These are phyloP conservation scores for Allobates femoralis DNA, from an alignment of 2,797 vertebrate species.

Conservation along the genomic window DNA sequence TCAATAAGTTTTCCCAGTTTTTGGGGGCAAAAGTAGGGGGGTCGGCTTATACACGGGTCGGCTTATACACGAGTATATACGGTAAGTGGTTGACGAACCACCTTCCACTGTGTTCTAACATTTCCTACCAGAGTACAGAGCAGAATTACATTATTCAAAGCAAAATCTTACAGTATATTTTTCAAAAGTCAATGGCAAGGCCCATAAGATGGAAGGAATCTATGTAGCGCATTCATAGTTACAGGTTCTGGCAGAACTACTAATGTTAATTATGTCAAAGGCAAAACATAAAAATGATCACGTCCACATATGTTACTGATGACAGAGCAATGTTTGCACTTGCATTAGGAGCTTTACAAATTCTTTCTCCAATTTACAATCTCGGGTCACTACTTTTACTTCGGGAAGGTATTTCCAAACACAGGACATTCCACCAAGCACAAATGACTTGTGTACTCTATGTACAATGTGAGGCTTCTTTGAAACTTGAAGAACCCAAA, in stretches of 20 bases:
- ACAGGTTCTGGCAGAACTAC: not conserved
- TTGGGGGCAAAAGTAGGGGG: no score
- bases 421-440: not conserved
- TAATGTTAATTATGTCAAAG: not conserved
- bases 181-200: not conserved
- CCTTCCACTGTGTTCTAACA: no score
- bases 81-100: no score
- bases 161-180: not conserved
- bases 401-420: not conserved
- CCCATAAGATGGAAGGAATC: not conserved
- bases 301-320: not conserved
- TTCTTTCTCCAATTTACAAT: no score
- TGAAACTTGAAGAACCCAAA: no score
- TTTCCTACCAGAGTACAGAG: no score
- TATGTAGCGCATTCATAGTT: not conserved
- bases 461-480: not conserved
- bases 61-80: no score
- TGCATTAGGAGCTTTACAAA: no score
- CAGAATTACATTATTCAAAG: no score
- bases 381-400: not conserved
- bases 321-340: not conserved
- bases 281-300: not conserved
- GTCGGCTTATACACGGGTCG: no score
- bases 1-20: no score
- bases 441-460: not conserved